Conservation (phyloP, 2,797 vertebrate genomes). For the Rallus crepitans region DNA sequence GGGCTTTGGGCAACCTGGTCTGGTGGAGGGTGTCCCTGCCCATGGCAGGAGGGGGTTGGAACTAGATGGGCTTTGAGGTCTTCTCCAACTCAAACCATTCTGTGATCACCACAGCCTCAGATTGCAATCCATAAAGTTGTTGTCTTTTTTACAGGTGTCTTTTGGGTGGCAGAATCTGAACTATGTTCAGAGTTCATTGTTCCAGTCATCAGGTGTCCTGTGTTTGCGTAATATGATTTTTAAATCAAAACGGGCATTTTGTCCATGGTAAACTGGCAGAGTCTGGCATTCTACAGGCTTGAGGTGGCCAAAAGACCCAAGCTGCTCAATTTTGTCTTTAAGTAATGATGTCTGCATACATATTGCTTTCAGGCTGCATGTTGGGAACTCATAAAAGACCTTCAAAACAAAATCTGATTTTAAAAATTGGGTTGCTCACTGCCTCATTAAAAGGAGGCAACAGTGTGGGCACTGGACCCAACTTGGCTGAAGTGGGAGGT, state of each 20-base stretch:
- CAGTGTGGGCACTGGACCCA: not conserved
- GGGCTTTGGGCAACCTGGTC: too few relatives aligned
- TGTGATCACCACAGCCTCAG: not conserved
- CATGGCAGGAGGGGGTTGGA: too few relatives aligned
- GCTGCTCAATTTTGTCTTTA: not conserved
- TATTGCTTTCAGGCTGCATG: not conserved
- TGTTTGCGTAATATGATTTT: not conserved
- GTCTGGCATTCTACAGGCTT: not conserved
- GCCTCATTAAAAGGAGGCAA: not conserved
- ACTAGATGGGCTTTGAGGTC: too few relatives aligned
- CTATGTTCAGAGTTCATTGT: not conserved
- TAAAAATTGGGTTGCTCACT: not conserved
- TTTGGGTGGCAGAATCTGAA: not conserved
- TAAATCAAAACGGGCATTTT: not conserved
- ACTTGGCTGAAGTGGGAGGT: not conserved
- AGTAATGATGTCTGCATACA: not conserved
- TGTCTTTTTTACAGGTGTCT: not conserved
- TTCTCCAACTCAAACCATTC: too few relatives aligned
- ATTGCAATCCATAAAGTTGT: fast-evolving
- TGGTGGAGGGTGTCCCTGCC: too few relatives aligned
- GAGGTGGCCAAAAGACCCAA: not conserved
- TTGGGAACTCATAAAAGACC: not conserved
- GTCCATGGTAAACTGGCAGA: not conserved
- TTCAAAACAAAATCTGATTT: not conserved
- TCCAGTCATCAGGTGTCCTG: not conserved